Percentiles rank a stretch among this genome's conserved stretches.
phyloP scores from a whole-genome alignment of 1,140 invertebrate species.

The Drosophila nigrodunni region DNA sequence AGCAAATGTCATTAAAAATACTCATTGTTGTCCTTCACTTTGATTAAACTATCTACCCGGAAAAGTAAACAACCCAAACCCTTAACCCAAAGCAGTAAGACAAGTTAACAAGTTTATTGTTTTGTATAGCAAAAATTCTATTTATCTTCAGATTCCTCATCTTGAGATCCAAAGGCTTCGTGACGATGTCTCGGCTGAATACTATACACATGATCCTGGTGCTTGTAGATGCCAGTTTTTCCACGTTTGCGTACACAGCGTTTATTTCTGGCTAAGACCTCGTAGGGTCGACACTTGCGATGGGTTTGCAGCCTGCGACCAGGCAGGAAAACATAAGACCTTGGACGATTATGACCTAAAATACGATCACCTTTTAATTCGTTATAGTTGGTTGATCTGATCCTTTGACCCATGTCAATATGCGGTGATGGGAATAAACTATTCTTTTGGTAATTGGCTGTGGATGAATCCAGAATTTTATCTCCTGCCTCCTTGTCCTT shows the following conservation, averaged over 20 bases:
- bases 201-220: conserved; percentile 45
- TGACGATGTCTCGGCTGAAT: conserved; percentile 24
- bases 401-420: background rate
- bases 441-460: background rate
- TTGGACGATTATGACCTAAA: conserved; percentile 26
- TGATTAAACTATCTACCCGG: conserved; percentile 54
- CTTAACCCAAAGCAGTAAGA: no score
- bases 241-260: conserved; percentile 53
- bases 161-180: background rate
- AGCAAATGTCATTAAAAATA: conserved; percentile 39
- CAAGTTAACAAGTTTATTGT: background rate
- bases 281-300: conserved; percentile 46
- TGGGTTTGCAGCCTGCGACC: conserved; percentile 19
- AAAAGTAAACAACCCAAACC: background rate
- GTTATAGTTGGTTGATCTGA: background rate
- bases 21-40: conserved; percentile 41
- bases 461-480: background rate
- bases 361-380: background rate
- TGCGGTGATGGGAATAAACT: background rate
- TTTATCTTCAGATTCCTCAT: background rate
- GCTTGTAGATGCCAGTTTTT: conserved; percentile 32
- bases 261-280: conserved; percentile 29
- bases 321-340: conserved; percentile 32
- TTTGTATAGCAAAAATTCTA: background rate
- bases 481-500: background rate